Conservation (phyloP, 2,113 vertebrate species). For the Clarias gariepinus region DNA sequence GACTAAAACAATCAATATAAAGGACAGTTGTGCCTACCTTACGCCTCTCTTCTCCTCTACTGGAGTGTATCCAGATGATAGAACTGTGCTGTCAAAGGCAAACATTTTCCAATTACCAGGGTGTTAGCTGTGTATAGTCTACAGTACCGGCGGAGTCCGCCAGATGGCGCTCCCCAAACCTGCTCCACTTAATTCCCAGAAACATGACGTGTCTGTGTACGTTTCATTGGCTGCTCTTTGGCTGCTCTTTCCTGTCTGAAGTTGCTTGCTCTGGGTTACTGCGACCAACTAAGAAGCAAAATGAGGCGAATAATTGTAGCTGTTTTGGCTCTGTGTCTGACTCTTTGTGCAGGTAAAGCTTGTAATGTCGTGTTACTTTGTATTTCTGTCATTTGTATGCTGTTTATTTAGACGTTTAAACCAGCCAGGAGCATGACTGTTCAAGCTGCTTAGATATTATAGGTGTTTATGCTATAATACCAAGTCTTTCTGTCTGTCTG, state of each 20-base stretch:
- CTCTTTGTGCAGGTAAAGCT: slow-evolving; percentile 46
- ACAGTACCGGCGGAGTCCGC: slow-evolving; percentile 43
- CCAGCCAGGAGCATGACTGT: not conserved
- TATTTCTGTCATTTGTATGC: not conserved
- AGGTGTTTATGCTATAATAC: not conserved
- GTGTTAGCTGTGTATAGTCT: not conserved
- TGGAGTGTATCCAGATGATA: not conserved
- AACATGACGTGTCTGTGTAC: slow-evolving; percentile 55
- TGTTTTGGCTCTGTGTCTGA: slow-evolving; percentile 47
- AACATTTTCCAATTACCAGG: not conserved
- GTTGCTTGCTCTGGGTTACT: slow-evolving; percentile 2
- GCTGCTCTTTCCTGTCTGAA: slow-evolving; percentile 20
- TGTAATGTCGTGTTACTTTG: not conserved
- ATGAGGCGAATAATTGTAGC: slow-evolving; percentile 40
- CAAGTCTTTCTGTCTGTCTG: no score
- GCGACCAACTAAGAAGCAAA: not conserved
- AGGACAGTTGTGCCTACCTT: not conserved
- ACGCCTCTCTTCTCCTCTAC: no score
- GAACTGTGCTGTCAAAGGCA: not conserved
- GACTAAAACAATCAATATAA: not conserved
- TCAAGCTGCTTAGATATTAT: not conserved
- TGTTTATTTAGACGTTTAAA: not conserved
- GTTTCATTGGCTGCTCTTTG: slow-evolving; percentile 13
- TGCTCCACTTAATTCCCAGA: not conserved
- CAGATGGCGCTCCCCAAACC: not conserved